Conservation (phyloP, 2,113 vertebrate genomes). For the Eidolon helvum region DNA sequence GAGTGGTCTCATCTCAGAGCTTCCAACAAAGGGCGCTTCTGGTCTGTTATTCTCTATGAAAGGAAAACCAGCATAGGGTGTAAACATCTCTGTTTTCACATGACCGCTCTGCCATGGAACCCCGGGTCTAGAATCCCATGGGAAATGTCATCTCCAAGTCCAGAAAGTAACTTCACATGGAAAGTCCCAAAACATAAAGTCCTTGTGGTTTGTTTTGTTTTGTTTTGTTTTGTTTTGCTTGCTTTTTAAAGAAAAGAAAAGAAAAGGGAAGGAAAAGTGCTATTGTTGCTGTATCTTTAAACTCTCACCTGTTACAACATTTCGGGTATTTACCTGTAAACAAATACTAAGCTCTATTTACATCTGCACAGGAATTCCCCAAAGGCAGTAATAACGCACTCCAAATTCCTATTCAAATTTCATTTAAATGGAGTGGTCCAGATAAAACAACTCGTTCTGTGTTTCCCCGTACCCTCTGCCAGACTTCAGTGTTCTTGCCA, state of each 20-base stretch:
- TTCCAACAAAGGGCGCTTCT: not conserved
- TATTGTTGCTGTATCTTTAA: not conserved
- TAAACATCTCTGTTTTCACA: not conserved
- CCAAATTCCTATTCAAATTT: slow-evolving; percentile 57
- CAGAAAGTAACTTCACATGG: not conserved
- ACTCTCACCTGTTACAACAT: slow-evolving; percentile 2
- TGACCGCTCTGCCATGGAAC: not conserved
- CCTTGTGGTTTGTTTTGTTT: not conserved
- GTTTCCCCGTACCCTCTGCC: not conserved
- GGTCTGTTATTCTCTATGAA: not conserved
- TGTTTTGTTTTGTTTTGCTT: too few relatives aligned
- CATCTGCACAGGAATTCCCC: slow-evolving; percentile 51
- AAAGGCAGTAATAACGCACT: not conserved
- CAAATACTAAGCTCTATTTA: slow-evolving; percentile 45
- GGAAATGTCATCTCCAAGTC: not conserved
- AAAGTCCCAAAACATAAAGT: not conserved
- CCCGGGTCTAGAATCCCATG: not conserved
- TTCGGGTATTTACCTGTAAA: slow-evolving; percentile 57
- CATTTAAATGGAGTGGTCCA: not conserved
- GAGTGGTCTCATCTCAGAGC: not conserved
- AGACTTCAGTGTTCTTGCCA: not conserved
- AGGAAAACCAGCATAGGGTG: not conserved
- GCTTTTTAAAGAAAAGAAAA: too few relatives aligned
- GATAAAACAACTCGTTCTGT: not conserved
- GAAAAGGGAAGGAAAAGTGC: not conserved